A percentile compares a stretch with the other conserved stretches of the same genome.
These are phyloP conservation scores for Tethya wilhelma DNA, from an alignment of 37 sponge, comb jelly and placozoan species.

Conservation along the genomic window DNA sequence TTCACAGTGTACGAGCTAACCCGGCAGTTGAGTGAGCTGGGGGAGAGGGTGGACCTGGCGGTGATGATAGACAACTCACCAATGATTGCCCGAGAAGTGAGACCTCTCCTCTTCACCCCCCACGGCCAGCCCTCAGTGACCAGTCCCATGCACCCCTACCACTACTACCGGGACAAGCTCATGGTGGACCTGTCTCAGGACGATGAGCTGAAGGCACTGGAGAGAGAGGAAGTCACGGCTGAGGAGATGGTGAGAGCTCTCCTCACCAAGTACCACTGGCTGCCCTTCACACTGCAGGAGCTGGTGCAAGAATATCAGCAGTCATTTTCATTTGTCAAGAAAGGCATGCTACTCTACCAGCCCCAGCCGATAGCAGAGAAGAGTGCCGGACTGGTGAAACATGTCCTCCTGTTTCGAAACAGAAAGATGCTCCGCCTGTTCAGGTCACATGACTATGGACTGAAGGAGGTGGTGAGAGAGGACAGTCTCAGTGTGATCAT, in stretches of 20 bases:
- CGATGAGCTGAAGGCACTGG: background rate
- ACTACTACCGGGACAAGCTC: background rate
- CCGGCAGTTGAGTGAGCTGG: slow-evolving; percentile 4
- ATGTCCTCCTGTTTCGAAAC: slow-evolving; percentile 11
- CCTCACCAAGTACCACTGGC: slow-evolving; percentile 8
- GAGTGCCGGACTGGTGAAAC: background rate
- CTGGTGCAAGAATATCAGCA: background rate
- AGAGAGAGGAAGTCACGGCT: background rate
- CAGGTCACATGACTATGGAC: slow-evolving; percentile 30
- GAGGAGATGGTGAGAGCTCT: background rate
- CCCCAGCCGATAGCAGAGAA: background rate
- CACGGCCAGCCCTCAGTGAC: background rate
- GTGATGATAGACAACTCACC: slow-evolving; percentile 20
- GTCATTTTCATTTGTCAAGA: background rate
- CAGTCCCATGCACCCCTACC: background rate
- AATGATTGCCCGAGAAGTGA: background rate
- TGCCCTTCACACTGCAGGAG: background rate
- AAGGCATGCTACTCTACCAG: background rate
- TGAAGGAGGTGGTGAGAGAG: background rate
- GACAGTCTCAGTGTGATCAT: slow-evolving; percentile 1
- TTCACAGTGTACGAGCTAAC: slow-evolving; percentile 29
- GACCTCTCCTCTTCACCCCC: background rate
- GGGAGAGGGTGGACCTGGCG: slow-evolving; percentile 12
- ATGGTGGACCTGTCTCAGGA: background rate
- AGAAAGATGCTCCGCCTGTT: slow-evolving; percentile 11